phyloP scores from a whole-genome alignment of 2,113 vertebrate species.

The Clarias magur region DNA sequence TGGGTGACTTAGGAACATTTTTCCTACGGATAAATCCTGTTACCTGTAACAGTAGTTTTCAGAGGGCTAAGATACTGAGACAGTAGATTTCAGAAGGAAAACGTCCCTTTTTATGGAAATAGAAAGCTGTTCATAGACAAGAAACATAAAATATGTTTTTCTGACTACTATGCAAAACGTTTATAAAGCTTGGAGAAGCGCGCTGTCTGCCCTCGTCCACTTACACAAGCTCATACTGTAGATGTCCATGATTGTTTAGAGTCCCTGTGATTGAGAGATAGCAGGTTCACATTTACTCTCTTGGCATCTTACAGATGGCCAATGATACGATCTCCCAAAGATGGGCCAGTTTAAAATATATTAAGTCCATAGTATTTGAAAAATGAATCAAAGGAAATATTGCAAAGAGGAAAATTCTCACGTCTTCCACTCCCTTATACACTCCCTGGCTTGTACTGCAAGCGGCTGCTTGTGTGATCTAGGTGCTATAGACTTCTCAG shows the following conservation, averaged over 20 bases:
- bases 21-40: neutral
- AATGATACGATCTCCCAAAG: neutral
- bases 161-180: neutral
- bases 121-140: neutral
- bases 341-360: neutral
- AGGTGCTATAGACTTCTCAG: neutral
- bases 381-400: neutral
- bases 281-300: neutral
- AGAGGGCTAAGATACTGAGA: neutral
- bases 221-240: neutral
- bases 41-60: neutral
- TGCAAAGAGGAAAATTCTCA: neutral
- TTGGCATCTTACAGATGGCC: neutral
- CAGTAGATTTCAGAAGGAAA: neutral
- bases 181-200: neutral
- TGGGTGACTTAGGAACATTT: too few relatives aligned
- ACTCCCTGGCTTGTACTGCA: neutral
- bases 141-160: neutral
- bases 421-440: neutral
- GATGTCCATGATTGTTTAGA: neutral
- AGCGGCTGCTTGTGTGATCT: slow-evolving; percentile 14
- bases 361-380: neutral
- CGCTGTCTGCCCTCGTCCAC: neutral
- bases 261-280: neutral
- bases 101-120: neutral